phyloP scores from a whole-genome alignment of 1,140 invertebrate species.

The Drosophila willistoni region DNA sequence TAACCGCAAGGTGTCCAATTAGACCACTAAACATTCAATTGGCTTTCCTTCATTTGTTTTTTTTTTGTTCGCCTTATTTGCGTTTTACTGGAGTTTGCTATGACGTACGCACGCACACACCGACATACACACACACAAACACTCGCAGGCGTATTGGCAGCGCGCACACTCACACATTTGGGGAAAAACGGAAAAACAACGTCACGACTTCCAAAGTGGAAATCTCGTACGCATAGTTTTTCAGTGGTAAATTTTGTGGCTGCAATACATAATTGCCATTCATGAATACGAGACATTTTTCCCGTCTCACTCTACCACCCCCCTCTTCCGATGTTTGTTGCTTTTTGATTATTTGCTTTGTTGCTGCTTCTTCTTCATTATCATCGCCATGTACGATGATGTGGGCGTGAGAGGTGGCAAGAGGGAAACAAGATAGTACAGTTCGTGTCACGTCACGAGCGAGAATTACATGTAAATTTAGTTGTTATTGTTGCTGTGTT shows the following conservation, averaged over 20 bases:
- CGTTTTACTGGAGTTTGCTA: slow-evolving; percentile 75
- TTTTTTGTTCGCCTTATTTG: slow-evolving; percentile 59
- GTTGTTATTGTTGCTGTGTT: slow-evolving; percentile 43
- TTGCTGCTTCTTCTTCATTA: neutral
- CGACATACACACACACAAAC: slow-evolving; percentile 23
- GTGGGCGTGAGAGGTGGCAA: slow-evolving; percentile 14
- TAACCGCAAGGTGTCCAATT: slow-evolving; percentile 74
- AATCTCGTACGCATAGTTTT: slow-evolving; percentile 71
- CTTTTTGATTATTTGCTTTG: slow-evolving; percentile 63
- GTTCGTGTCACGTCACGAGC: slow-evolving; percentile 32
- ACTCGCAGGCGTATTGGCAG: slow-evolving; percentile 1
- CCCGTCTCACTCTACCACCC: too few species aligned
- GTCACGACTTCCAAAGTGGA: slow-evolving; percentile 78
- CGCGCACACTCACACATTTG: slow-evolving; percentile 23
- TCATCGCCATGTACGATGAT: neutral
- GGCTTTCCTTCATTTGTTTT: slow-evolving; percentile 35
- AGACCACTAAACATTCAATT: slow-evolving; percentile 76
- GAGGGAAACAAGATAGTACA: slow-evolving; percentile 22
- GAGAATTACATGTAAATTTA: slow-evolving; percentile 35
- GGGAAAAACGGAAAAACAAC: slow-evolving; percentile 55
- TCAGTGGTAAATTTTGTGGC: slow-evolving; percentile 60
- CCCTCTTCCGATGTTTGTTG: neutral
- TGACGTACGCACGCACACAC: slow-evolving; percentile 60
- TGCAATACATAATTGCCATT: slow-evolving; percentile 73
- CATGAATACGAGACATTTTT: slow-evolving; percentile 62